Evolutionary conservation across 2,797 vertebrate genomes (phyloP), one percentile per base, ranked within the genome.

Genomic region (Micromesistius poutassou): DNA sequence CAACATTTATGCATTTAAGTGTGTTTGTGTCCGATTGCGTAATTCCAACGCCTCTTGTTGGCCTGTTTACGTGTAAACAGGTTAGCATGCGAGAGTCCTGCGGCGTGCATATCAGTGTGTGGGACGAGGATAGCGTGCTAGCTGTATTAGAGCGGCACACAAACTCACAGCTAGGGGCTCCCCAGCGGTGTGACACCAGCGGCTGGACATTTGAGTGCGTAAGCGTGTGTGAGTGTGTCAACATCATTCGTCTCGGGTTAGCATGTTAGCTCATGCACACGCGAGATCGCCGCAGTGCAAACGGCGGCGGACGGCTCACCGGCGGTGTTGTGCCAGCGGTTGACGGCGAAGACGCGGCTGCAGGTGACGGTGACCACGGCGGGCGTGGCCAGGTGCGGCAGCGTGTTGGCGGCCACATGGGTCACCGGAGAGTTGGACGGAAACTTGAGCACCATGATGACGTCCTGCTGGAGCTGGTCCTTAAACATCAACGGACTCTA

Each of bases 401-500:
- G 94, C 0, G 97, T 99, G 91, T 99, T 98, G 86, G 97, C 97
- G 2, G 97, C 96, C 88, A 98, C 96, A 0, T 98, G 97, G 0
- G 97, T 98, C 76, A 99, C 97, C 0, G 97, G 97, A 3, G 97
- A 99, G 85, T 98, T 98, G 50, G 97, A 99, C 1, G 97, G 97
- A 82, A 99, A 99, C 95, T 99, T 99, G 81, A 99, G 92, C 92
- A 99, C 97, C 97, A 98, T 98, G 88, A 99, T 98, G 87, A 99
- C 97, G 84, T 99, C 97, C 92, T 98, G 97, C 90, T 99, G 97
- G 97, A 98, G 97, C 95, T 99, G 97, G 92, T 99, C 97, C 95
- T 99, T 98, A 94, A 98, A 99, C 97, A 99, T 98, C 91, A 98
- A 97, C 0, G 97, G 96, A 87, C 96, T 99, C 97, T 98, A 97